Evolutionary conservation across 2,113 vertebrate species (phyloP), one percentile per base, ranked within the genome.

Genomic region (Macquaria ambigua): DNA sequence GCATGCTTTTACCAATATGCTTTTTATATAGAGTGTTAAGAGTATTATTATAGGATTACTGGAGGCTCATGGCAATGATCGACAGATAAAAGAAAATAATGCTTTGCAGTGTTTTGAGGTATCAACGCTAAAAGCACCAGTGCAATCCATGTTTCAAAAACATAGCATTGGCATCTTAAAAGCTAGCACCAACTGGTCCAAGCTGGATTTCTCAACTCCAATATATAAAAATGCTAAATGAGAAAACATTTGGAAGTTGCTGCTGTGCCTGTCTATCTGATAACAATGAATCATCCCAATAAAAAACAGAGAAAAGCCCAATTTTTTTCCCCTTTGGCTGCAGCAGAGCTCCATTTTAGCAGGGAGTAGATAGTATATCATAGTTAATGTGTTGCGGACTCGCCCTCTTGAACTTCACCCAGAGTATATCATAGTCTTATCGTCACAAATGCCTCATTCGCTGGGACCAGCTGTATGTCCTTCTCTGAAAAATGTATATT

Each of bases 361-460:
- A 50, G 41, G 20, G 62, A 74, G 86, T 7, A 76, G 84, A 87
- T 79, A 91, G 80, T 93, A 86, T 8, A 91, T 92, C 90, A 94
- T 77, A 34, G 81, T 87, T 90, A 90, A 93, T 84, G 91, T 81
- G 83, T 74, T 79, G 87, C 59, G 12, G 78, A 79, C 77, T 91
- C 70, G 88, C 77, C 88, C 92, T 93, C 74, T 90, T 93, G 92
- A 94, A 92, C 92, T 86, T 67, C 88, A 83, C 82, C 79, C 74
- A 59, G 87, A 92, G 89, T 94, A 90, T 75, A 92, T 93, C 93
- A 88, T 52, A 31, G 88, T 84, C 87, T 93, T 90, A 91, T 93
- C 85, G 55, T 83, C 81, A 74, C 84, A 79, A 81, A 87, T 69
- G 89, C 77, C 82, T 90, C 75, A 77, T 84, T 87, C 80, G 8